phyloP scores from a whole-genome alignment of 2,797 vertebrate species.

The Pelochelys cantorii region DNA sequence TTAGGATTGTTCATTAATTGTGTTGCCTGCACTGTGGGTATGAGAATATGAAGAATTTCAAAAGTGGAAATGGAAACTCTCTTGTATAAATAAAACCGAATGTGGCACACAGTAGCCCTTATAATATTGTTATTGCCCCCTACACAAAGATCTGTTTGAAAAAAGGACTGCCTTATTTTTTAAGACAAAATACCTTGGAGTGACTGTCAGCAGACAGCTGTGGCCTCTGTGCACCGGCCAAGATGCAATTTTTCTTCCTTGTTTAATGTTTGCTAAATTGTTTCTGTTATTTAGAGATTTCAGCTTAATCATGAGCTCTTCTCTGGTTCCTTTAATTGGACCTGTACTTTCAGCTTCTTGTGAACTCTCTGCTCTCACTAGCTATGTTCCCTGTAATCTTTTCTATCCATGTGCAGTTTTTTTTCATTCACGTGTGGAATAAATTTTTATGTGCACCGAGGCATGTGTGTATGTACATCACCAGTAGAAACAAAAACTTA shows the following conservation, averaged over 20 bases:
- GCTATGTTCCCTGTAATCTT: too few species aligned
- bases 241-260: background rate
- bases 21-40: background rate
- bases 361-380: background rate
- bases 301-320: background rate
- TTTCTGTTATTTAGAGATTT: background rate
- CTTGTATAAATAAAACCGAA: background rate
- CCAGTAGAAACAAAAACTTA: too few species aligned
- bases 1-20: background rate
- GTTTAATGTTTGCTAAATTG: background rate
- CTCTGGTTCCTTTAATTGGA: background rate
- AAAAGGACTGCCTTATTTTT: background rate
- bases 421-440: too few species aligned
- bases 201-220: background rate
- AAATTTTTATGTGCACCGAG: too few species aligned
- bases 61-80: fast-evolving
- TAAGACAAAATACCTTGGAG: background rate
- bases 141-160: background rate
- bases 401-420: too few species aligned
- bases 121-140: background rate
- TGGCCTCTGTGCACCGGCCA: fast-evolving
- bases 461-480: too few species aligned
- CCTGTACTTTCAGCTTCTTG: background rate
- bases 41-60: background rate
- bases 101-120: fast-evolving